Evolutionary conservation across 2,797 vertebrate species (phyloP).

Genomic region (Salmo trutta): DNA sequence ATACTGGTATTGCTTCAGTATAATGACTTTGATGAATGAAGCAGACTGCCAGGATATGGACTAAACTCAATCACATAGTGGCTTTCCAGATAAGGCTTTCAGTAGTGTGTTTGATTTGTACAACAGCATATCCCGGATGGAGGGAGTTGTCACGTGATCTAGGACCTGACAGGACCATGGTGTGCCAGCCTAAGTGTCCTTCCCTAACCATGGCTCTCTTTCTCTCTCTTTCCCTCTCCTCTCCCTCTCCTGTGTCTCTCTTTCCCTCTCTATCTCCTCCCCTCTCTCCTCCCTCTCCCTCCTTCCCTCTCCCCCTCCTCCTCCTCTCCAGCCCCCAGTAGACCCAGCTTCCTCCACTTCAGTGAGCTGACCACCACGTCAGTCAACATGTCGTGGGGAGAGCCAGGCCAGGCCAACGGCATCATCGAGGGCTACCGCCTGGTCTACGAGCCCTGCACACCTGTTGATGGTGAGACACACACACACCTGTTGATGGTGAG

Average conservation of each 20-base stretch:
- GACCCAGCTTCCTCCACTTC: slow-evolving; percentile 81
- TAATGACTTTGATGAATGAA: background rate
- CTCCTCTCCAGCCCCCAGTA: slow-evolving; percentile 80
- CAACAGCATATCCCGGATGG: background rate
- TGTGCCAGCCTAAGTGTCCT: background rate
- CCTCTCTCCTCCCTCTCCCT: too few species aligned
- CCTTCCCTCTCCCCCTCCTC: background rate
- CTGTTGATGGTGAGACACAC: slow-evolving; percentile 85
- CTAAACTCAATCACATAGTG: background rate
- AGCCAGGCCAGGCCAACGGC: slow-evolving; percentile 81
- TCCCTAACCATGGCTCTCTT: background rate
- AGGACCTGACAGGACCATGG: too few species aligned
- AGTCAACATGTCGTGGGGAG: slow-evolving; percentile 88
- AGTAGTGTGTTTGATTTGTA: background rate
- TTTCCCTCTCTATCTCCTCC: background rate
- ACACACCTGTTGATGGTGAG: slow-evolving; percentile 83
- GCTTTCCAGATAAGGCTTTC: background rate
- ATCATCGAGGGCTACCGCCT: slow-evolving; percentile 84
- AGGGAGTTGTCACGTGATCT: background rate
- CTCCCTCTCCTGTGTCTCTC: background rate
- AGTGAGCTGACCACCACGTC: slow-evolving; percentile 88
- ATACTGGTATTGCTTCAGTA: background rate
- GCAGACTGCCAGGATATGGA: background rate
- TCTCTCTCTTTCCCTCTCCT: background rate
- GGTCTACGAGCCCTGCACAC: slow-evolving; percentile 85